Evolutionary conservation across 2,888 invertebrate genomes (phyloP).

Genomic region (Acheta domesticus): DNA sequence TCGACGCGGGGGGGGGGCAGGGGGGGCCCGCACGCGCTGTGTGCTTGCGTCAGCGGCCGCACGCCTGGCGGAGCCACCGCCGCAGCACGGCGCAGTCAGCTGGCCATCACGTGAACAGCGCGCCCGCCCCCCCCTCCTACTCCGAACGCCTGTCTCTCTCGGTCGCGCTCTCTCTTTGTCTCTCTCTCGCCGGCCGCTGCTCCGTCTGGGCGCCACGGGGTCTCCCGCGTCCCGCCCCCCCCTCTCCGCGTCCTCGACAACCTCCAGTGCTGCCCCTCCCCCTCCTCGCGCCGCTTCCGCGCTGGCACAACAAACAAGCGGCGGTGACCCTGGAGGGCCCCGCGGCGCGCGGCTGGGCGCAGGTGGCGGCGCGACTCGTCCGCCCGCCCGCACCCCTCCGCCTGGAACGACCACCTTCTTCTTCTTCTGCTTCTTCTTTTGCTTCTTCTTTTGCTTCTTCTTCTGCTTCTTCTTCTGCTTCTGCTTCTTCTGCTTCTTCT

Average conservation of each 20-base stretch:
- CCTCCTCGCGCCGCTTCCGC: background rate
- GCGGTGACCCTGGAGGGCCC: background rate
- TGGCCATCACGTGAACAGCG: constrained; percentile 46
- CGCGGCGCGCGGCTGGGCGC: background rate
- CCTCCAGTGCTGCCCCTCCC: background rate
- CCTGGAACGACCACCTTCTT: no score
- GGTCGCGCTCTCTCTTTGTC: background rate
- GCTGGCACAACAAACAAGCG: background rate
- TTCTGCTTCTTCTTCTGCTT: no score
- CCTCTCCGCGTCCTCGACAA: no score
- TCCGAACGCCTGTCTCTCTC: no score
- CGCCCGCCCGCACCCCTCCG: no score
- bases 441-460: no score
- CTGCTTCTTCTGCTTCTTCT: no score
- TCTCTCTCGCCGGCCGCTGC: background rate
- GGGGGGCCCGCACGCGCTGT: background rate
- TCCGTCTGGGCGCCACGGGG: background rate
- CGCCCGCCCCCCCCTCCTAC: constrained; percentile 9
- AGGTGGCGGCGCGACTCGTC: background rate
- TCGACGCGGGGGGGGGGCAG: no score
- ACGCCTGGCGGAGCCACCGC: constrained; percentile 37
- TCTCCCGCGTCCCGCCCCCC: background rate
- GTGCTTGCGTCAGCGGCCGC: constrained; percentile 28
- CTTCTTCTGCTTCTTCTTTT: no score
- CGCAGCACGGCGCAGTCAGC: constrained; percentile 39